These are phyloP conservation scores for Chromoteleia sp. DNA, from an alignment of 2,888 invertebrate genomes.

Conservation along the genomic window DNA sequence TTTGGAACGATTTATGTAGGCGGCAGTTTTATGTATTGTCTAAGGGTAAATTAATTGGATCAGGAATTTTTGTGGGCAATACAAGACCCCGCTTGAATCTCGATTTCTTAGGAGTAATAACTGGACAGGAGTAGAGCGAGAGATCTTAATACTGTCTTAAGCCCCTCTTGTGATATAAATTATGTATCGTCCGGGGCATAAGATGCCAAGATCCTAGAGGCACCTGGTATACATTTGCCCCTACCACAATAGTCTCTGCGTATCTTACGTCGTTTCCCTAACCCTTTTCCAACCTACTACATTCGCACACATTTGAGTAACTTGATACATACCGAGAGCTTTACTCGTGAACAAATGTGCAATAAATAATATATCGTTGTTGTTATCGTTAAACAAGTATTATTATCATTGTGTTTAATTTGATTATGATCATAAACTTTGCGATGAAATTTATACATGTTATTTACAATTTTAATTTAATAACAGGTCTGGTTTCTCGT, in stretches of 20 bases:
- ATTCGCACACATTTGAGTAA: slow-evolving; percentile 60
- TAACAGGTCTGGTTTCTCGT: not conserved
- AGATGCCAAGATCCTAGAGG: slow-evolving; percentile 84
- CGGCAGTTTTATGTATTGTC: slow-evolving; percentile 51
- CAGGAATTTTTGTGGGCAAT: slow-evolving; percentile 64
- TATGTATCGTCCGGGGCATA: slow-evolving; percentile 84
- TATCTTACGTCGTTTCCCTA: slow-evolving; percentile 66
- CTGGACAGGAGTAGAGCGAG: slow-evolving; percentile 75
- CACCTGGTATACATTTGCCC: slow-evolving; percentile 83
- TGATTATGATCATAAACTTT: not conserved
- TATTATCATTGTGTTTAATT: not conserved
- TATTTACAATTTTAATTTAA: not conserved
- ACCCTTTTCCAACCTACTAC: slow-evolving; percentile 65
- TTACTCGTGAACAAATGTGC: slow-evolving; percentile 48
- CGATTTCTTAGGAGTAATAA: slow-evolving; percentile 74
- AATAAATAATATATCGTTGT: slow-evolving; percentile 43
- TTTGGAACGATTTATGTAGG: slow-evolving; percentile 45
- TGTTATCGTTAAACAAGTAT: slow-evolving; percentile 10
- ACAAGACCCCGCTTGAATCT: slow-evolving; percentile 59
- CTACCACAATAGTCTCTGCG: slow-evolving; percentile 58
- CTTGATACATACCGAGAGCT: slow-evolving; percentile 52
- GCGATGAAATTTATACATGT: not conserved
- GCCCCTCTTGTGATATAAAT: slow-evolving; percentile 84
- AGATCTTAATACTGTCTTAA: slow-evolving; percentile 84
- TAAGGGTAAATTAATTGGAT: slow-evolving; percentile 69